These are phyloP conservation scores for Apoderus coryli DNA, from an alignment of 2,888 invertebrate genomes.

Conservation along the genomic window DNA sequence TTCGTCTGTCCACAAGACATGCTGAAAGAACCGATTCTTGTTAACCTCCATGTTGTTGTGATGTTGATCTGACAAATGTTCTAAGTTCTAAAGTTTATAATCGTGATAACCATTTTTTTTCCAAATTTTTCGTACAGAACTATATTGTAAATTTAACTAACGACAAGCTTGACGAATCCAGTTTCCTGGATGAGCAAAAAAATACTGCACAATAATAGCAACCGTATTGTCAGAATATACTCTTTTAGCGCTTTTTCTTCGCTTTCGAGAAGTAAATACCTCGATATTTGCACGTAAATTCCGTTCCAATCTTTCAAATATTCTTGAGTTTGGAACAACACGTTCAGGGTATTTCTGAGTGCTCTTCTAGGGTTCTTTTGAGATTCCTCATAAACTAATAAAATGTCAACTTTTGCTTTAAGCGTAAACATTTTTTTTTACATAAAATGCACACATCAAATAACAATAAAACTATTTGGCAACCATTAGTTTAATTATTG, in stretches of 20 bases:
- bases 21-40: too few species aligned
- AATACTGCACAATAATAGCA: constrained; percentile 2
- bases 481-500: too few species aligned
- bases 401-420: constrained; percentile 4
- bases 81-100: too few species aligned
- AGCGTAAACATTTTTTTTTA: constrained; percentile 3
- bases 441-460: too few species aligned
- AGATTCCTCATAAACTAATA: constrained; percentile 6
- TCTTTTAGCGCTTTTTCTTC: constrained; percentile 1
- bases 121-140: too few species aligned
- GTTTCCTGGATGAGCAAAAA: background rate
- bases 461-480: too few species aligned
- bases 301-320: constrained; percentile 1
- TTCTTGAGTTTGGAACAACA: constrained; percentile 2
- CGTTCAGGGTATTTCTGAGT: background rate
- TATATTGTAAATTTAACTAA: too few species aligned
- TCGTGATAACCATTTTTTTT: too few species aligned
- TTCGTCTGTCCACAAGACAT: too few species aligned
- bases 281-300: constrained; percentile 2
- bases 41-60: too few species aligned
- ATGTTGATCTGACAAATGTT: too few species aligned
- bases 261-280: constrained; percentile 1
- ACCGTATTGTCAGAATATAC: constrained; percentile 1
- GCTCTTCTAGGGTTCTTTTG: constrained; percentile 5
- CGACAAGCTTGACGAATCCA: too few species aligned